These are phyloP conservation scores for Pterocles orientalis DNA, from an alignment of 2,113 vertebrate genomes.

Conservation along the genomic window DNA sequence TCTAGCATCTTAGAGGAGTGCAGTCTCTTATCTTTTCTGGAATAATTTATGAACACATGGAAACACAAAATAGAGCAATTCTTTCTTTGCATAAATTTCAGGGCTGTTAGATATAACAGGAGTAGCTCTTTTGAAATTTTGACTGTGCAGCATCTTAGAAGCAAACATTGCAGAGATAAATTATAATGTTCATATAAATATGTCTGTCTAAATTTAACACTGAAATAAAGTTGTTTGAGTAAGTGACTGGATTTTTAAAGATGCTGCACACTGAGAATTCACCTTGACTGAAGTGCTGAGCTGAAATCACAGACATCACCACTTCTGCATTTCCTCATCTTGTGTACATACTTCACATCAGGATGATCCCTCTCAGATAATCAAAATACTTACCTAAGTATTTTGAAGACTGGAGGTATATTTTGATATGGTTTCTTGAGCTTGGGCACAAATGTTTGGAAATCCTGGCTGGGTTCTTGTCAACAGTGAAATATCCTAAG, in stretches of 20 bases:
- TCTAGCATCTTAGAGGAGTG: not conserved
- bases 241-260: constrained; percentile 28
- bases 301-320: not conserved
- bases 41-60: not conserved
- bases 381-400: not conserved
- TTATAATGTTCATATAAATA: not conserved
- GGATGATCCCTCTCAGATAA: not conserved
- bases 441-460: not conserved
- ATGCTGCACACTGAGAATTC: not conserved
- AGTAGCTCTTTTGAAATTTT: not conserved
- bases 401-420: not conserved
- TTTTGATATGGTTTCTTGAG: not conserved
- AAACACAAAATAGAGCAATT: not conserved
- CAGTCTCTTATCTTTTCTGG: not conserved
- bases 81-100: not conserved
- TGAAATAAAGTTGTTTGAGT: not conserved
- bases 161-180: not conserved
- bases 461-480: not conserved
- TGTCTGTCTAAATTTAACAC: not conserved
- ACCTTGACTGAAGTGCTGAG: constrained; percentile 36
- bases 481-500: not conserved
- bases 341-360: not conserved
- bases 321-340: constrained; percentile 3
- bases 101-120: not conserved
- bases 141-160: not conserved